phyloP scores from a whole-genome alignment of 2,113 vertebrate genomes.

The Penelope pileata region DNA sequence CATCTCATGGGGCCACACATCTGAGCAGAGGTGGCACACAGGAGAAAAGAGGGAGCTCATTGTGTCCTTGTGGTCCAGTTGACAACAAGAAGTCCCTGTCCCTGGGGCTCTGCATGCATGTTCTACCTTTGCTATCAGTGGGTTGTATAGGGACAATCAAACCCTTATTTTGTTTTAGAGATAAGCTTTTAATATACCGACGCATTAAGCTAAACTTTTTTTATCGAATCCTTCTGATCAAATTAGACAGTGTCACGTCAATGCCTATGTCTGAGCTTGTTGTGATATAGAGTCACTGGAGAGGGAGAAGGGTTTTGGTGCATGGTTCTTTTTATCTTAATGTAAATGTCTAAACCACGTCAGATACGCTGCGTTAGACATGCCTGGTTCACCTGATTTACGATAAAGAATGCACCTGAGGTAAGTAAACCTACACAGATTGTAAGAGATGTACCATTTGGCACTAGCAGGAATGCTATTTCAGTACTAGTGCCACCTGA shows the following conservation, averaged over 20 bases:
- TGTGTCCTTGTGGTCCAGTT: fast-evolving
- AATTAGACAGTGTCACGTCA: background rate
- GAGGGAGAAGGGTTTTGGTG: background rate
- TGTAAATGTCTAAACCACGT: background rate
- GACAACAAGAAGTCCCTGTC: background rate
- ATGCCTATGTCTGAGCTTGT: background rate
- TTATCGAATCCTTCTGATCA: background rate
- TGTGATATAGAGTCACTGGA: background rate
- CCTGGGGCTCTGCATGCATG: background rate
- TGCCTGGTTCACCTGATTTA: background rate
- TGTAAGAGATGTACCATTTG: background rate
- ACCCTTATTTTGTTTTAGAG: background rate
- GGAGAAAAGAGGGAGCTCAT: background rate
- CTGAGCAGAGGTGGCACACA: background rate
- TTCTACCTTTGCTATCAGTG: background rate
- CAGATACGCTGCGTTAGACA: background rate
- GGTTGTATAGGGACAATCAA: background rate
- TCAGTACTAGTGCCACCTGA: conserved; percentile 40
- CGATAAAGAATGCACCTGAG: background rate
- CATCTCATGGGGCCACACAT: background rate
- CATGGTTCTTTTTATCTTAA: background rate
- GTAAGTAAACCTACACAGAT: background rate
- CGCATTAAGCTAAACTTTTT: background rate
- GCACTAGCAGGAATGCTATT: background rate
- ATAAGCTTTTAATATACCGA: background rate